Evolutionary conservation across 2,113 vertebrate genomes (phyloP).

Genomic region (Megaleporinus macrocephalus): DNA sequence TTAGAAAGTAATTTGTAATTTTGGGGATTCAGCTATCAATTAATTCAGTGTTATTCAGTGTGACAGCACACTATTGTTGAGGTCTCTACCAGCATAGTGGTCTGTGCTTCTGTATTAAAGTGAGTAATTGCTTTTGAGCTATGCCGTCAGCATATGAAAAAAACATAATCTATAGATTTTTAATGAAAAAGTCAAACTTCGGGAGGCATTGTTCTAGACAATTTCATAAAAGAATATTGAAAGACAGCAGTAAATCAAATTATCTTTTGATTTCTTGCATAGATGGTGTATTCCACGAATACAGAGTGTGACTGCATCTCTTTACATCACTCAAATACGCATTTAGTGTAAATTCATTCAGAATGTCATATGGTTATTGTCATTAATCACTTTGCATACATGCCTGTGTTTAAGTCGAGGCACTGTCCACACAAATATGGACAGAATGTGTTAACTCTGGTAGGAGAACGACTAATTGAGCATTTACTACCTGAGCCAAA

Average conservation of each 20-base stretch:
- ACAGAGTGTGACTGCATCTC: background rate
- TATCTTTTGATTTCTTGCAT: conserved; percentile 12
- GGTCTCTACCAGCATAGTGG: background rate
- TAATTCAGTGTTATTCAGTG: background rate
- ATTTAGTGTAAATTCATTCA: background rate
- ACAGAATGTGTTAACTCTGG: too few species aligned
- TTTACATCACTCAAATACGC: background rate
- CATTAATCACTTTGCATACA: background rate
- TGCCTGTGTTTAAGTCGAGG: background rate
- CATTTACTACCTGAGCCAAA: too few species aligned
- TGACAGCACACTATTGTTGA: conserved; percentile 20
- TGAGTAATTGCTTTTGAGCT: background rate
- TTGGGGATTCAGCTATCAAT: conserved; percentile 13
- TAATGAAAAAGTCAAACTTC: conserved; percentile 29
- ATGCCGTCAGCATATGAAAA: background rate
- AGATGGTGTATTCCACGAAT: background rate
- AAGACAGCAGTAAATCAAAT: conserved; percentile 29
- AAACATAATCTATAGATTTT: conserved; percentile 30
- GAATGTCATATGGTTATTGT: background rate
- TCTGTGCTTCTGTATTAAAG: background rate
- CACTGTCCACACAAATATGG: background rate
- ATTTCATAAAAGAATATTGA: conserved; percentile 44
- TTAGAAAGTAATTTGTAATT: conserved; percentile 23
- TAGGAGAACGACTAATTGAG: too few species aligned
- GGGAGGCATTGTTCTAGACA: conserved; percentile 6